Conservation (phyloP, 2,797 vertebrate genomes). For the Ptychobarbus kaznakovi region DNA sequence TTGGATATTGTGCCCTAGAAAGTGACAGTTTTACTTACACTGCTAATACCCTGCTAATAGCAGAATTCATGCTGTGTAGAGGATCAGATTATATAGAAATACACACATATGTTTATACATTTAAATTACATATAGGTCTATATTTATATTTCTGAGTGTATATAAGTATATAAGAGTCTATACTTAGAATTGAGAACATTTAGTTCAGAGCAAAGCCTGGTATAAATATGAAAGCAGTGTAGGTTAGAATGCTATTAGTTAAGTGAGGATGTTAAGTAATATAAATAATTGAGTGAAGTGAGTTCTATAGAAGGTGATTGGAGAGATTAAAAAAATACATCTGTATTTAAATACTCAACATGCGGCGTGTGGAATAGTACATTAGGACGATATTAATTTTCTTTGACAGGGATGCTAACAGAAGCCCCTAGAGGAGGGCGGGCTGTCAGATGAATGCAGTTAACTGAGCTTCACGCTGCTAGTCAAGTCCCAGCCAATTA, state of each 20-base stretch:
- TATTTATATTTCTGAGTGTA: not conserved
- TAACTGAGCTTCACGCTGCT: slow-evolving; percentile 49
- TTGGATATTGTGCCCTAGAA: slow-evolving; percentile 24
- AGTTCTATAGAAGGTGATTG: slow-evolving; percentile 17
- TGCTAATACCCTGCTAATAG: not conserved
- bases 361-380: slow-evolving; percentile 24
- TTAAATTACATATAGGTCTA: not conserved
- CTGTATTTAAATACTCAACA: slow-evolving; percentile 48
- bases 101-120: not conserved
- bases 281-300: slow-evolving; percentile 7
- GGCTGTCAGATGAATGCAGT: slow-evolving; percentile 59
- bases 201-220: not conserved
- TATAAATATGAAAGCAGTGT: not conserved
- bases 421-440: slow-evolving; percentile 39
- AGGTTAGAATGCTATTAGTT: not conserved
- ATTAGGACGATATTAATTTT: slow-evolving; percentile 55
- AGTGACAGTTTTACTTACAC: not conserved
- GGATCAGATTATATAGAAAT: not conserved
- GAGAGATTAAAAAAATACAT: slow-evolving; percentile 50
- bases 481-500: slow-evolving; percentile 30
- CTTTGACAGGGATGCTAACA: slow-evolving; percentile 37
- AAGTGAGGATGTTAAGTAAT: slow-evolving; percentile 6
- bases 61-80: slow-evolving; percentile 1
- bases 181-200: not conserved
- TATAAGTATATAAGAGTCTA: not conserved